These are phyloP conservation scores for Margaritifera margaritifera DNA, from an alignment of 2,888 invertebrate genomes.

Conservation along the genomic window DNA sequence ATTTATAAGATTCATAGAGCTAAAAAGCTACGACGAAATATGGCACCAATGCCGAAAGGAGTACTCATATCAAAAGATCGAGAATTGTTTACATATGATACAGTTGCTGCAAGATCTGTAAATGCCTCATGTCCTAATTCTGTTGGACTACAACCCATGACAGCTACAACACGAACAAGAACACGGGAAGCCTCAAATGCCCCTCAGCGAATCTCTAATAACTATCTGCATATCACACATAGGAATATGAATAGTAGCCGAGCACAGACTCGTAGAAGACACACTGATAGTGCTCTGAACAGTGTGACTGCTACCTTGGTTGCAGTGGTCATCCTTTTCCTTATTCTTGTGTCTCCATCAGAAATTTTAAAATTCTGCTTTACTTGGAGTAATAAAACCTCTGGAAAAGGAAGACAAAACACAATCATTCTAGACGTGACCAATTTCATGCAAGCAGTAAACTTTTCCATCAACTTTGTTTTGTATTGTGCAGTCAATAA, in stretches of 20 bases:
- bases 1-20: slow-evolving; percentile 58
- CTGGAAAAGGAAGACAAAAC: slow-evolving; percentile 23
- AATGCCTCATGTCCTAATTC: slow-evolving; percentile 2
- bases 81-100: slow-evolving; percentile 35
- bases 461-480: slow-evolving; percentile 84
- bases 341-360: slow-evolving; percentile 68
- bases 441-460: slow-evolving; percentile 67
- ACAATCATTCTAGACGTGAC: slow-evolving; percentile 51
- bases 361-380: slow-evolving; percentile 66
- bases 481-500: slow-evolving; percentile 94
- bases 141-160: neutral
- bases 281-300: slow-evolving; percentile 62
- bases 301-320: slow-evolving; percentile 69
- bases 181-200: slow-evolving; percentile 1
- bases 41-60: slow-evolving; percentile 47
- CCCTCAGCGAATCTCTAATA: neutral
- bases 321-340: slow-evolving; percentile 66
- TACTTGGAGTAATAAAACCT: slow-evolving; percentile 26
- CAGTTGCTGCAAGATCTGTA: slow-evolving; percentile 18
- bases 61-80: slow-evolving; percentile 29
- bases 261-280: slow-evolving; percentile 29
- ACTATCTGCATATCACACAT: slow-evolving; percentile 3
- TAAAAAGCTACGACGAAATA: slow-evolving; percentile 57
- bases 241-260: slow-evolving; percentile 1
- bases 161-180: slow-evolving; percentile 3